Percentiles rank a stretch among this genome's conserved stretches.
phyloP scores from a whole-genome alignment of 2,113 vertebrate species.

The Pheucticus melanocephalus region DNA sequence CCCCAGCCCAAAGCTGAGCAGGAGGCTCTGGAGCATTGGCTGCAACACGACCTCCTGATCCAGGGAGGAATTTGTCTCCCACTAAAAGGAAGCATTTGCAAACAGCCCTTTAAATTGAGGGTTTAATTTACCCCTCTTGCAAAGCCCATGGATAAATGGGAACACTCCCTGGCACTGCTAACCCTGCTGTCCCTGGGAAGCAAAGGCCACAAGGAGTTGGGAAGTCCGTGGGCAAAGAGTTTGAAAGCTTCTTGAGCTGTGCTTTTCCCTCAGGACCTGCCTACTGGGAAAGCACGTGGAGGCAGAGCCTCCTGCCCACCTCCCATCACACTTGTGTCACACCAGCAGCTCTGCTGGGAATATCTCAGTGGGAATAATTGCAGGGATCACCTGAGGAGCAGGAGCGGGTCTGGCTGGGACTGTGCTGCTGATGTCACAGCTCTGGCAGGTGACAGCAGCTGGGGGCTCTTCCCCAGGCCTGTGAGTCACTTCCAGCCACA shows the following conservation, averaged over 20 bases:
- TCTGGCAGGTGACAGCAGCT: background rate
- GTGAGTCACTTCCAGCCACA: conserved; percentile 6
- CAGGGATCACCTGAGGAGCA: background rate
- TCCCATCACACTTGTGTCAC: background rate
- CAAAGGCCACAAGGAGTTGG: background rate
- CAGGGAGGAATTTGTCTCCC: background rate
- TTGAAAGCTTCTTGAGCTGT: background rate
- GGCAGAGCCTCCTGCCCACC: background rate
- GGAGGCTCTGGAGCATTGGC: background rate
- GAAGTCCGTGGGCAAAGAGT: background rate
- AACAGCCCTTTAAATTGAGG: background rate
- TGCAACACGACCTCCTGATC: accelerated
- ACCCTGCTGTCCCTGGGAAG: background rate
- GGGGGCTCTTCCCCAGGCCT: background rate
- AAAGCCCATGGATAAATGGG: background rate
- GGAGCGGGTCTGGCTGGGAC: background rate
- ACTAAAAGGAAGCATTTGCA: background rate
- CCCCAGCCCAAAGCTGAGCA: background rate
- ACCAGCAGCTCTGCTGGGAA: background rate
- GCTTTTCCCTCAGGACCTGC: background rate
- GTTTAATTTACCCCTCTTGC: background rate
- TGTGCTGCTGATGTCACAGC: background rate
- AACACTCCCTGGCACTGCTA: background rate
- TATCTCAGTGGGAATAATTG: background rate
- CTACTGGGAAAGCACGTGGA: background rate